Evolutionary conservation across 2,888 invertebrate genomes (phyloP).

Genomic region (Orchesella flavescens): DNA sequence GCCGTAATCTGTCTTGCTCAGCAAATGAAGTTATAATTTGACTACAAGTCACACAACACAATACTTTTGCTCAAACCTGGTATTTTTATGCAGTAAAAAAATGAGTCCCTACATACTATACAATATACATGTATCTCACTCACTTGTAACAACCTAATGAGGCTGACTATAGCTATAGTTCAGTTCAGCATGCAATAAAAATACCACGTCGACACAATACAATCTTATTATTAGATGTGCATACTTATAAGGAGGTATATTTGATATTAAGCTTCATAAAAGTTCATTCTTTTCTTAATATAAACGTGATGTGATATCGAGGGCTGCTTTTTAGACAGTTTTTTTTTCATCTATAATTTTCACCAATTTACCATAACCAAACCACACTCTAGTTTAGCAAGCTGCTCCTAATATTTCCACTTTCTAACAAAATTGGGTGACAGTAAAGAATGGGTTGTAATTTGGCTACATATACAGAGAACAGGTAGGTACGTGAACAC

Average conservation of each 20-base stretch:
- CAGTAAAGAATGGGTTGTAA: constrained; percentile 45
- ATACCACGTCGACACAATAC: constrained; percentile 29
- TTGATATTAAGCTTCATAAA: neutral
- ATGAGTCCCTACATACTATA: neutral
- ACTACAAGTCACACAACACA: constrained; percentile 45
- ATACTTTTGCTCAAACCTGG: neutral
- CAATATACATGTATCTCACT: neutral
- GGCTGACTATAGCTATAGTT: neutral
- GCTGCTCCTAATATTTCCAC: constrained; percentile 2
- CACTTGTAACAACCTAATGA: constrained; percentile 16
- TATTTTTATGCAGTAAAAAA: constrained; percentile 1
- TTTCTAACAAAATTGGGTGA: constrained; percentile 26
- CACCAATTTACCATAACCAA: constrained; percentile 11
- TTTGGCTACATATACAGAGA: constrained; percentile 11
- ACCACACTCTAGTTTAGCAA: neutral
- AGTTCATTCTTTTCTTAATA: neutral
- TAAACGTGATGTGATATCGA: neutral
- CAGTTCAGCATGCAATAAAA: constrained; percentile 2
- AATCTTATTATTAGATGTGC: constrained; percentile 18
- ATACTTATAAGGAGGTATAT: neutral
- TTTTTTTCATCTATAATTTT: constrained; percentile 32
- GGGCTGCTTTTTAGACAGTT: neutral
- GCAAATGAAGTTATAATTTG: constrained; percentile 63
- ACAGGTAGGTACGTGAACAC: constrained; percentile 17
- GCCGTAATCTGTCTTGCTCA: constrained; percentile 62